Conservation (phyloP, 2,797 vertebrate species). For the Danio aesculapii region DNA sequence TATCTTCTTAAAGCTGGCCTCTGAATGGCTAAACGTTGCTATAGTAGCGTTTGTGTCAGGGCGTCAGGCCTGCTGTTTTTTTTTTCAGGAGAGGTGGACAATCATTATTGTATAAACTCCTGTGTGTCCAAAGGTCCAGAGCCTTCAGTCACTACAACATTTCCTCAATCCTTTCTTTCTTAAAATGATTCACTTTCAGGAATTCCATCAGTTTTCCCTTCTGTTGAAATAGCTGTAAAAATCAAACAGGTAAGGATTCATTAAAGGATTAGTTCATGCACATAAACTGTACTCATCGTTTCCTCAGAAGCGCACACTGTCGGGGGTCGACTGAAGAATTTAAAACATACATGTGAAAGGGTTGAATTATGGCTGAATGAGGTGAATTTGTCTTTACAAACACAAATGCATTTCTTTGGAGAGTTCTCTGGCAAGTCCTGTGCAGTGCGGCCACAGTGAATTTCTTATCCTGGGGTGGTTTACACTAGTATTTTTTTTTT, state of each 20-base stretch:
- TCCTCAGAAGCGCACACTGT: background rate
- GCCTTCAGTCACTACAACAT: background rate
- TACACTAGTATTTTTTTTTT: too few species aligned
- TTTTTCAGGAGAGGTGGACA: conserved; percentile 8
- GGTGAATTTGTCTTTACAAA: too few species aligned
- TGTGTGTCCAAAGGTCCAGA: conserved; percentile 29
- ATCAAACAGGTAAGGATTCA: background rate
- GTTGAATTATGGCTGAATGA: too few species aligned
- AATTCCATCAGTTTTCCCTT: background rate
- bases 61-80: conserved; percentile 22
- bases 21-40: conserved; percentile 1
- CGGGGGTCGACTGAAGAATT: too few species aligned
- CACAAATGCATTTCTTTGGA: too few species aligned
- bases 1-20: conserved; percentile 2
- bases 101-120: conserved; percentile 9
- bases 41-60: background rate
- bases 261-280: too few species aligned
- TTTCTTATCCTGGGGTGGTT: too few species aligned
- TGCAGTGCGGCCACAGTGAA: too few species aligned
- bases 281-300: too few species aligned
- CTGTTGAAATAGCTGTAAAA: background rate
- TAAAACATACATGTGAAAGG: too few species aligned
- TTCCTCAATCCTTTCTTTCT: background rate
- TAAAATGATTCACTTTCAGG: background rate
- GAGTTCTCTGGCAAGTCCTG: too few species aligned